A percentile compares a stretch with the other conserved stretches of the same genome.
Evolutionary conservation across 2,888 invertebrate genomes (phyloP).

Genomic region (Erynnis tages): DNA sequence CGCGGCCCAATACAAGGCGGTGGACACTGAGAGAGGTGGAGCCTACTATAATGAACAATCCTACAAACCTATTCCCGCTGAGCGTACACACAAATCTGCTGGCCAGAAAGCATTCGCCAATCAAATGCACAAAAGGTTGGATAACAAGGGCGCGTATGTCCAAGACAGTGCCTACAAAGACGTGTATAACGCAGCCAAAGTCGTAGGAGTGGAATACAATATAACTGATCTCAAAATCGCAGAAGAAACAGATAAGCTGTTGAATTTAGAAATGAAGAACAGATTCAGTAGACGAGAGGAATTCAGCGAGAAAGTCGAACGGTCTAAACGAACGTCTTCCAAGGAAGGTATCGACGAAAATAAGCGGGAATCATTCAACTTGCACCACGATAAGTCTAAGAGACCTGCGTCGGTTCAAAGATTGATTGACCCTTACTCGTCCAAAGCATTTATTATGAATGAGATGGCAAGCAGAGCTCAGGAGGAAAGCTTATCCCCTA

Average conservation of each 20-base stretch:
- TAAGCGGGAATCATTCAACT: constrained; percentile 59
- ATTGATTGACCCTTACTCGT: constrained; percentile 61
- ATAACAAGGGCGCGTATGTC: constrained; percentile 75
- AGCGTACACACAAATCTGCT: constrained; percentile 68
- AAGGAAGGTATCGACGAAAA: constrained; percentile 65
- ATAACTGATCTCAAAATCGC: constrained; percentile 77
- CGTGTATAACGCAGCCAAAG: constrained; percentile 71
- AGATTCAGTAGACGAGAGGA: constrained; percentile 68
- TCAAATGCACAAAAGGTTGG: constrained; percentile 76
- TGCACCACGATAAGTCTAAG: constrained; percentile 62
- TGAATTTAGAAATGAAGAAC: constrained; percentile 67
- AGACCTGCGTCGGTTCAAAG: constrained; percentile 65
- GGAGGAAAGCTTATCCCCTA: constrained; percentile 53
- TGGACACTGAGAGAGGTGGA: constrained; percentile 56
- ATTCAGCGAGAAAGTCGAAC: constrained; percentile 56
- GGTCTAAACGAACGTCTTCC: constrained; percentile 58
- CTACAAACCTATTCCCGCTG: constrained; percentile 66
- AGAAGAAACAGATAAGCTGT: constrained; percentile 74
- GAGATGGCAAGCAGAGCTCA: constrained; percentile 55
- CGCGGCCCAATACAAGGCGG: constrained; percentile 59
- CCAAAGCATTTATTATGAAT: constrained; percentile 69
- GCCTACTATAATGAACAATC: constrained; percentile 47
- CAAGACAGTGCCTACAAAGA: constrained; percentile 76
- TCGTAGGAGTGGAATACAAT: constrained; percentile 69
- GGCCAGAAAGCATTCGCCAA: constrained; percentile 76